Evolutionary conservation across 2,113 vertebrate species (phyloP), one percentile per base, ranked within the genome.

Genomic region (Heteronetta atricapilla): DNA sequence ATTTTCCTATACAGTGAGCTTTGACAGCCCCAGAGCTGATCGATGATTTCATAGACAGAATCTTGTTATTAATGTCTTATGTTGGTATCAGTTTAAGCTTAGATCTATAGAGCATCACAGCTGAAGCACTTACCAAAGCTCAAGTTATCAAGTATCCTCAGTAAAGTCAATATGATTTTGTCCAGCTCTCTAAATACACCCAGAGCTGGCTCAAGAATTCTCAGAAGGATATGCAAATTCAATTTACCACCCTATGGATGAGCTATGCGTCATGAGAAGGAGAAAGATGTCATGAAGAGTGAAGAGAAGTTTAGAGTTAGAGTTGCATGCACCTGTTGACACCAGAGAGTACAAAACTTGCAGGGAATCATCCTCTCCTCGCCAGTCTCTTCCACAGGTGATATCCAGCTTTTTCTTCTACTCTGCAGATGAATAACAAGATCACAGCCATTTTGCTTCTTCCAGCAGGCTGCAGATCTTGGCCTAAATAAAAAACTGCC

Each of bases 1-100:
- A 91, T 96, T 96, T 94, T 93, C 86, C 74, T 73, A 84, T 79
- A 68, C 3, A 52, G 50, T 69, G n/a, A 50, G 53, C 55, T 97
- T 95, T 93, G 82, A 91, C 89, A 95, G 78, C 28, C 46, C 25
- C 82, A 81, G 68, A 95, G 85, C 36, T 64, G 52, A 90, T 88
- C 25, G 8, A 78, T 88, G 83, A 93, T 90, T 96, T 96, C 95
- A 89, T n/a, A 93, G 83, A 82, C 77, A 91, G 69, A 93, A 58
- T 26, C 36, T 89, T 89, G 84, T 88, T 96, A 90, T 94, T 93
- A 93, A 93, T 82, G 55, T 79, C 83, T 93, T 53, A 72, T 5
- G 1, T 73, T 79, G 40, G 69, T 88, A 90, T 93, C 93, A 66
- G 53, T 87, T 95, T 94, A 95, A 96, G 62, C 53, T 48, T 29